Percentiles rank a stretch among this genome's conserved stretches.
phyloP scores from a whole-genome alignment of 1,140 invertebrate genomes.

The Thaumatotibia leucotreta region DNA sequence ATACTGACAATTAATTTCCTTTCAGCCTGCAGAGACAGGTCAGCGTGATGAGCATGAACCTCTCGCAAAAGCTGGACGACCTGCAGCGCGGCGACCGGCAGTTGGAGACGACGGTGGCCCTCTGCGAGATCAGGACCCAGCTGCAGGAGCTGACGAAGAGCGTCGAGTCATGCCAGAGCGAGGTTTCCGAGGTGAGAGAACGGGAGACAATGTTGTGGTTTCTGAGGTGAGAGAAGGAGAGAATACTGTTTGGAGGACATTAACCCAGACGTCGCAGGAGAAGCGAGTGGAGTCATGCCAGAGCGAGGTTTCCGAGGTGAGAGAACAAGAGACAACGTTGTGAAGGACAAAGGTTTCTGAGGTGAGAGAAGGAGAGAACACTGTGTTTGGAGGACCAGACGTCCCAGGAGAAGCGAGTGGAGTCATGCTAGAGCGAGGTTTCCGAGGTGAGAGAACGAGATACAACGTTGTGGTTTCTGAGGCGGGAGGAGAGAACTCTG shows the following conservation, averaged over 20 bases:
- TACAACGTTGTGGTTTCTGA: too few relatives aligned
- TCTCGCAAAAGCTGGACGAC: constrained; percentile 93
- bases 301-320: too few relatives aligned
- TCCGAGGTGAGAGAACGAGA: constrained; percentile 78
- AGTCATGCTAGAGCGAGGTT: constrained; percentile 94
- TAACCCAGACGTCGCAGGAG: too few relatives aligned
- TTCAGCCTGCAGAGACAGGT: constrained; percentile 95
- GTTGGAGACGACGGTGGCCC: constrained; percentile 91
- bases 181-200: constrained; percentile 84
- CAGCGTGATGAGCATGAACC: constrained; percentile 96
- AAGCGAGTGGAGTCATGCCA: too few relatives aligned
- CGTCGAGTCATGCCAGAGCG: constrained; percentile 94
- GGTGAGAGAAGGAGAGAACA: too few relatives aligned
- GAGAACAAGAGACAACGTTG: too few relatives aligned
- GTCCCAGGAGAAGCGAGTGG: constrained; percentile 93
- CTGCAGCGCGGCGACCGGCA: constrained; percentile 91
- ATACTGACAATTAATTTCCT: background rate
- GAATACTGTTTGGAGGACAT: too few relatives aligned
- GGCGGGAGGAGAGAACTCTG: too few relatives aligned
- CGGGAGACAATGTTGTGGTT: background rate
- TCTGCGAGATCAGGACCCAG: constrained; percentile 92
- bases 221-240: too few relatives aligned
- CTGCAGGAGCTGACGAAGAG: constrained; percentile 94
- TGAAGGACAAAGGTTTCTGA: too few relatives aligned
- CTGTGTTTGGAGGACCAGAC: too few relatives aligned